phyloP scores from a whole-genome alignment of 2,888 invertebrate genomes.

The Eupsilia transversa region DNA sequence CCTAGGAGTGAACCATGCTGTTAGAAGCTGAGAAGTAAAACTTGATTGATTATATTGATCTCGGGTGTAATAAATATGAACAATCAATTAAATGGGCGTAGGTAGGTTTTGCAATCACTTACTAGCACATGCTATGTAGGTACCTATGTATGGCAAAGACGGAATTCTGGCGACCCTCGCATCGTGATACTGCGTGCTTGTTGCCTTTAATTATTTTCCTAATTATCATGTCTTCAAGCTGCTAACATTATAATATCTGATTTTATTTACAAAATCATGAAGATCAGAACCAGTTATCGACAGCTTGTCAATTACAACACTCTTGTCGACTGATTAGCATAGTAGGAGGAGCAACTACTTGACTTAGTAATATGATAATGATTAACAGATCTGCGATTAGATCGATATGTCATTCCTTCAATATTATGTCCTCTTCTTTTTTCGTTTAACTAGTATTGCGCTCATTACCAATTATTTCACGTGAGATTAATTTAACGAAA shows the following conservation, averaged over 20 bases:
- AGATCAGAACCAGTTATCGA: conserved; percentile 21
- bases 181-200: not conserved
- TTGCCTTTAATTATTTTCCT: conserved; percentile 7
- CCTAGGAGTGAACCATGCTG: conserved; percentile 25
- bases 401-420: conserved; percentile 12
- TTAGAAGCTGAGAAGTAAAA: conserved; percentile 32
- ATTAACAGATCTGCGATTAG: conserved; percentile 31
- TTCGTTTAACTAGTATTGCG: conserved; percentile 18
- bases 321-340: conserved; percentile 18
- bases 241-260: not conserved
- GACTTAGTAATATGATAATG: conserved; percentile 13
- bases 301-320: conserved; percentile 5
- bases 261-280: not conserved
- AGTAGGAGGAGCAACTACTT: conserved; percentile 4
- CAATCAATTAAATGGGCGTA: not conserved
- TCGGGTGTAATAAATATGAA: not conserved
- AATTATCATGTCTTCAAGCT: not conserved
- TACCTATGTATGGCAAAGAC: not conserved
- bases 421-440: not conserved
- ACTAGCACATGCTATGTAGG: not conserved
- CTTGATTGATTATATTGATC: conserved; percentile 15
- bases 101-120: not conserved
- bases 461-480: conserved; percentile 21
- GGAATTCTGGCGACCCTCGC: not conserved
- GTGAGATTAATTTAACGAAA: not conserved